Base-by-base conservation (phyloP, 1,140 invertebrate genomes). In the Schlechtendalia chinensis region DNA sequence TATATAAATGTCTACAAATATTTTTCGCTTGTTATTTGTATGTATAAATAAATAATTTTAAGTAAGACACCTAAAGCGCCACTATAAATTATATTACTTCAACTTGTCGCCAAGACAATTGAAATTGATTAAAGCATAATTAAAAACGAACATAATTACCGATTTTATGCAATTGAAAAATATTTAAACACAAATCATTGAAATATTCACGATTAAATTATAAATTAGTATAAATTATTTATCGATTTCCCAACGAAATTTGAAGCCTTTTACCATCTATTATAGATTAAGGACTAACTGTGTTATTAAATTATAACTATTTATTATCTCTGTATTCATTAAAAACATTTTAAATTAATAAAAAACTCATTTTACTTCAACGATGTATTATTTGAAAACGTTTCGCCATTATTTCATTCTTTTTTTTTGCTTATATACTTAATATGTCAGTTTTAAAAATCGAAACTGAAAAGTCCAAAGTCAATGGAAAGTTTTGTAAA, bases 381-480 rank as follows among this genome's bases (percentile, higher is more conserved):
- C 8, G 14, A 39, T 54, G 53, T 54, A 54, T 54, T 67, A 1
- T 50, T 50, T 50, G 14, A 90, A 86, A 83, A 89, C 89, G 85
- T 14, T 67, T n/a, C n/a, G n/a, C n/a, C n/a, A n/a, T n/a, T 39
- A 39, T 39, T 39, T 39, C 3, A 39, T 39, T 39, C n/a, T n/a
- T 39, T 39, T 39, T 39, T 39, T 39, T 4, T 8, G 32, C 32
- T 39, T 8, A 4, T 39, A 8, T 8, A 8, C 8, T 3, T 39
- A 39, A 39, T 8, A 39, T 8, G 8, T 39, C 32, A 39, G 32
- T 4, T 39, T 39, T 39, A 39, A 39, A 39, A 39, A 39, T 39
- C 8, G 32, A 39, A 39, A 39, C 32, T 39, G 32, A 39, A 39
- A 39, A 39, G 32, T 39, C n/a, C n/a, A n/a, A n/a, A n/a, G n/a